Conservation (phyloP, 1,140 invertebrate species). For the Panulirus ornatus region DNA sequence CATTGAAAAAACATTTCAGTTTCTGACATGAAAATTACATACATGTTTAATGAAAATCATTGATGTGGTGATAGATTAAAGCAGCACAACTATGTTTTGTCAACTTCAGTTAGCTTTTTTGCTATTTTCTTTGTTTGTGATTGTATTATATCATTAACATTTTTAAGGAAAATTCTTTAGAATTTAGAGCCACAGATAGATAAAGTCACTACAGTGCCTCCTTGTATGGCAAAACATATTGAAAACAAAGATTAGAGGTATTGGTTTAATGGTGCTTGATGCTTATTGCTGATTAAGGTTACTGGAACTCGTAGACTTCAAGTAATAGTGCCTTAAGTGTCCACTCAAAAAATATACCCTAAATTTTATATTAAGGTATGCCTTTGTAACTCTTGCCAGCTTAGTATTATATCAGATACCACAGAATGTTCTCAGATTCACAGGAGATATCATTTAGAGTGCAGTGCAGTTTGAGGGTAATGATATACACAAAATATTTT, state of each 20-base stretch:
- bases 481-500: background rate
- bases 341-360: background rate
- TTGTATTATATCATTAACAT: too few species aligned
- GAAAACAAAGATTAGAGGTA: background rate
- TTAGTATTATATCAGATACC: background rate
- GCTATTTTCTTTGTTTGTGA: too few species aligned
- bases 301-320: background rate
- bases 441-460: background rate
- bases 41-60: background rate
- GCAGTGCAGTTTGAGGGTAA: background rate
- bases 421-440: background rate
- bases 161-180: too few species aligned
- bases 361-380: background rate
- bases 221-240: background rate
- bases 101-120: too few species aligned
- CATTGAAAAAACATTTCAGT: background rate
- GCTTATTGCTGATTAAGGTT: background rate
- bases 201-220: background rate
- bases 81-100: too few species aligned
- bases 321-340: slow-evolving; percentile 13
- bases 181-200: too few species aligned
- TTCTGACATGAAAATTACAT: background rate
- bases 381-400: background rate
- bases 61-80: too few species aligned
- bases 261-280: background rate